A percentile compares a stretch with the other conserved stretches of the same genome.
These are phyloP conservation scores for Pseudococcus longispinus DNA, from an alignment of 2,888 invertebrate species.

Conservation along the genomic window DNA sequence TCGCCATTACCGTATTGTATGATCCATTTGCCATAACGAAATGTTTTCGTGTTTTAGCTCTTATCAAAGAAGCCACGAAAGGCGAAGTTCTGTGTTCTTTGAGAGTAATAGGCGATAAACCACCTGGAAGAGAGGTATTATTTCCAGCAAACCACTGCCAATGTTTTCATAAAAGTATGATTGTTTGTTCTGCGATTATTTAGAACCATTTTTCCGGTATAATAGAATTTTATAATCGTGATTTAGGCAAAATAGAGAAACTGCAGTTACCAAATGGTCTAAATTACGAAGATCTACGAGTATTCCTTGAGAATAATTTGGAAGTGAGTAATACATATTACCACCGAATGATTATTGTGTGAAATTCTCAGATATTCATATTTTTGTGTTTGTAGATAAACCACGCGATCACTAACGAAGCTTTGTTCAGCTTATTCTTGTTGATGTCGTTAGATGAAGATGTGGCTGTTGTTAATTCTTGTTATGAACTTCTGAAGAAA, in stretches of 20 bases:
- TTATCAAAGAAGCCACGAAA: not conserved
- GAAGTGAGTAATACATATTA: constrained; percentile 11
- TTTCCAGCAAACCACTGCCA: not conserved
- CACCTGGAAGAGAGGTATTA: not conserved
- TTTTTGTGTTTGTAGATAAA: not conserved
- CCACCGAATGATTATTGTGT: not conserved
- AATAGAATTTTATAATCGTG: not conserved
- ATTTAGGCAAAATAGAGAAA: constrained; percentile 9
- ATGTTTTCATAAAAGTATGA: not conserved
- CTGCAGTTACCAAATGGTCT: not conserved
- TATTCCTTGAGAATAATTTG: not conserved
- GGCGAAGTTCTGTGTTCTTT: not conserved
- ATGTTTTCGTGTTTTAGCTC: not conserved
- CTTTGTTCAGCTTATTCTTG: not conserved
- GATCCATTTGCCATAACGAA: not conserved
- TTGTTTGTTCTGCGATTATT: not conserved
- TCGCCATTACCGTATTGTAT: not conserved
- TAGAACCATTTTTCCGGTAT: not conserved
- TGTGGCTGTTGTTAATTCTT: not conserved
- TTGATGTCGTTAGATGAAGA: constrained; percentile 20
- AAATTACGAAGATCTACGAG: not conserved
- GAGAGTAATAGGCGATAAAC: not conserved
- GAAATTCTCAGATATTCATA: not conserved
- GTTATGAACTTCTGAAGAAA: not conserved
- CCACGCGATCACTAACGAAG: not conserved